Evolutionary conservation across 2,888 invertebrate genomes (phyloP), one percentile per base, ranked within the genome.

Genomic region (Phorcus lineatus): DNA sequence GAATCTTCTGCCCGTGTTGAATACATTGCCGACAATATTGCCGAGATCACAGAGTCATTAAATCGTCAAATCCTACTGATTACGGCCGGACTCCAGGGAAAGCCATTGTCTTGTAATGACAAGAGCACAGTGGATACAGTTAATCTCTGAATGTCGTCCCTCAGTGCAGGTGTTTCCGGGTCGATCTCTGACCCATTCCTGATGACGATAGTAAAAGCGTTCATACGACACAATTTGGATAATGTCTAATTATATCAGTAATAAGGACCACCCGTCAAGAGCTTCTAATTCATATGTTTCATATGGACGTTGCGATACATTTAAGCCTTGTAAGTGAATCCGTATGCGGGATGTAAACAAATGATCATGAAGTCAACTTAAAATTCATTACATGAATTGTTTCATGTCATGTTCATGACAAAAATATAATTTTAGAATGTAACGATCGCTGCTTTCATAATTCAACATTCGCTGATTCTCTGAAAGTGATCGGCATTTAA

Each of bases 41-140:
- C 28, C 62, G 28, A 62, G 62, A 62, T 62, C 62, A 62, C 28
- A 24, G 16, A 24, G 28, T 62, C 62, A 62, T 62, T 62, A 62
- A 13, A 28, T 57, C n/a, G 16, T 62, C 24, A 16, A 6, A 24
- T 13, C 28, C 13, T 62, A 11, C 28, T 62, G 62, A 62, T 62
- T 62, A 62, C 24, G 17, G 16, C 24, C 22, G 22, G 24, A n/a
- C 24, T 28, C 62, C 6, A n/a, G 11, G 62, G 62, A 28, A 62
- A 62, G 62, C 28, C 28, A 24, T 62, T 62, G 62, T 62, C 62
- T 28, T 62, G 28, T 62, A 62, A 62, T 62, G 62, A 62, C 62
- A 24, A 28, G 62, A 24, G 28, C 28, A 62, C 62, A 3, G 62
- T 28, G 22, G 16, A 28, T 24, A 13, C 28, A 24, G 28, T 24